phyloP scores from a whole-genome alignment of 2,113 vertebrate genomes.

The Progne subis region DNA sequence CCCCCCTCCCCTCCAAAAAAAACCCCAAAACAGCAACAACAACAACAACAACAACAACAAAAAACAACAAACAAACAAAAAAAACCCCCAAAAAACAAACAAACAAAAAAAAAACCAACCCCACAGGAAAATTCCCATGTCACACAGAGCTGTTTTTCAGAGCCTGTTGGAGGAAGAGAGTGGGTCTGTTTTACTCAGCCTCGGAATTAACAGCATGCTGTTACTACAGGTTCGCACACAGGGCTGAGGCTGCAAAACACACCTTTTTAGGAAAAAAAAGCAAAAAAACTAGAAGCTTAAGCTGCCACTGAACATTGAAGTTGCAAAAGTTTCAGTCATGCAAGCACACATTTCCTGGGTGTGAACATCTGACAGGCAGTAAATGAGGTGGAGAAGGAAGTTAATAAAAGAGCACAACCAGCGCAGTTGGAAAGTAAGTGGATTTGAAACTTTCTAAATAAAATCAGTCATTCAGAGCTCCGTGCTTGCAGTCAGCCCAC shows the following conservation, averaged over 20 bases:
- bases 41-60: too few species aligned
- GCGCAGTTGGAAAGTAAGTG: constrained; percentile 6
- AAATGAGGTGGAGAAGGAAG: constrained; percentile 52
- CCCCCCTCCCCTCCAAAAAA: fast-evolving
- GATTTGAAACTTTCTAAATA: constrained; percentile 3
- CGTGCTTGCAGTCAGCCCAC: not conserved
- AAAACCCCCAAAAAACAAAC: too few species aligned
- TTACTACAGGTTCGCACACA: not conserved
- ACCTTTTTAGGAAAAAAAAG: not conserved
- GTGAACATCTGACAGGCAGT: constrained; percentile 3
- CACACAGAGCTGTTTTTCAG: not conserved
- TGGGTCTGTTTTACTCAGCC: not conserved
- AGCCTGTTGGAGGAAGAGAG: not conserved
- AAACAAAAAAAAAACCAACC: too few species aligned
- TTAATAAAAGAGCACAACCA: constrained; percentile 21
- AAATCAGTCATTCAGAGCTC: not conserved
- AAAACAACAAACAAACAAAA: too few species aligned
- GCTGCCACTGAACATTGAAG: not conserved
- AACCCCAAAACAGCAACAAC: too few species aligned
- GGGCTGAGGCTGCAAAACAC: not conserved
- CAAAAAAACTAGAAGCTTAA: not conserved
- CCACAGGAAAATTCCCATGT: not conserved
- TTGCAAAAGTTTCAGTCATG: constrained; percentile 55
- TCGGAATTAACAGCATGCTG: not conserved
- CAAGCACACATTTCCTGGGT: constrained; percentile 53